Conservation (phyloP, 2,797 vertebrate species). For the Phoebastria nigripes region DNA sequence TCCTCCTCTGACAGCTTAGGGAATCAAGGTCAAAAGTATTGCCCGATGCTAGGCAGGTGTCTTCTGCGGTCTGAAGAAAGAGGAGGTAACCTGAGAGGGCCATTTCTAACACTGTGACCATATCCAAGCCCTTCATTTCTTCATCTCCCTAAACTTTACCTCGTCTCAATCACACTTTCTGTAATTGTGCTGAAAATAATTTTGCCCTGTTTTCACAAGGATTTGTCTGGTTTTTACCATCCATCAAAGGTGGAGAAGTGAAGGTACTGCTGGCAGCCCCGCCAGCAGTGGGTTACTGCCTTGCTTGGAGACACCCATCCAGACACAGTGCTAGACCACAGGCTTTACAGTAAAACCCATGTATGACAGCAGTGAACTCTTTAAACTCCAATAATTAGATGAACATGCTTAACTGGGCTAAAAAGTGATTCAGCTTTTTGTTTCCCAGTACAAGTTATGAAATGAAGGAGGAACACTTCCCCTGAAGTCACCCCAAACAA, state of each 20-base stretch:
- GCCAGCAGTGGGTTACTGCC: background rate
- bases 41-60: background rate
- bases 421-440: background rate
- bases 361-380: conserved; percentile 15
- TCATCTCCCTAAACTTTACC: background rate
- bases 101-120: background rate
- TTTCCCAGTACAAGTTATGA: background rate
- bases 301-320: background rate
- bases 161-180: background rate
- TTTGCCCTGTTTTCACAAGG: background rate
- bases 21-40: background rate
- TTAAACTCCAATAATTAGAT: conserved; percentile 50
- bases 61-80: background rate
- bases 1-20: background rate
- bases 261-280: background rate
- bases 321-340: background rate
- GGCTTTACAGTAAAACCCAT: conserved; percentile 13
- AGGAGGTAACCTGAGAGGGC: background rate
- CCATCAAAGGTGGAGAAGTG: background rate
- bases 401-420: conserved; percentile 12
- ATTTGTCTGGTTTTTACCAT: background rate
- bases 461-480: background rate
- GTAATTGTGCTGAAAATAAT: background rate
- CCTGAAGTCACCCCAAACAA: background rate
- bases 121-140: background rate